Evolutionary conservation across 2,113 vertebrate species (phyloP).

Genomic region (Peromyscus polionotus): DNA sequence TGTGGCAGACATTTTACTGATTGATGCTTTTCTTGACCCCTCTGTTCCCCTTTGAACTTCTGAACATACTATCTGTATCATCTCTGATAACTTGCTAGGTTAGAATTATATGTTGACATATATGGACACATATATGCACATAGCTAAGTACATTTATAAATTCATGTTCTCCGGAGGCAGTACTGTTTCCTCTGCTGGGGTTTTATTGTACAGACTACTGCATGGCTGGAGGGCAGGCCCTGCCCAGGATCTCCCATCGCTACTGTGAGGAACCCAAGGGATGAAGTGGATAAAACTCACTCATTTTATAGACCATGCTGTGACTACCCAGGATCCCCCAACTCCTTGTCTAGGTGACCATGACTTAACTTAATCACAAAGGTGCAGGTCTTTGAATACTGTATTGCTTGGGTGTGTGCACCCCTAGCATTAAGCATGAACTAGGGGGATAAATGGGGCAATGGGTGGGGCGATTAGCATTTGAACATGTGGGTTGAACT

Average conservation of each 20-base stretch:
- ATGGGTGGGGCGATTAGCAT: accelerated
- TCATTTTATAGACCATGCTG: not conserved
- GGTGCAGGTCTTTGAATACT: not conserved
- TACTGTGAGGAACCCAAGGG: not conserved
- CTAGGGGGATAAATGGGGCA: no score
- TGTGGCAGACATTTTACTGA: not conserved
- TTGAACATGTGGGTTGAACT: not conserved
- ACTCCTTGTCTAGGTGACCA: not conserved
- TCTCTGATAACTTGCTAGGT: not conserved
- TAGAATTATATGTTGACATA: not conserved
- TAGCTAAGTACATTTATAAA: not conserved
- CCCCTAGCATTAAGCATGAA: not conserved
- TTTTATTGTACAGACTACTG: not conserved
- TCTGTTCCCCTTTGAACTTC: not conserved
- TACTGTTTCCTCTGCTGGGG: not conserved
- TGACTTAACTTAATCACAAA: not conserved
- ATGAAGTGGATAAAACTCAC: not conserved
- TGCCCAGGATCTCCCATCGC: not conserved
- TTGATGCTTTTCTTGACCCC: not conserved
- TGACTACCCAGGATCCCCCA: not conserved
- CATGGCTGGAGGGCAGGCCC: not conserved
- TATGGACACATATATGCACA: not conserved
- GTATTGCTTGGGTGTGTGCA: no score
- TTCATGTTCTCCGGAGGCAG: not conserved
- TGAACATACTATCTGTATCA: not conserved